These are phyloP conservation scores for Spodoptera littoralis DNA, from an alignment of 2,888 invertebrate species.

Conservation along the genomic window DNA sequence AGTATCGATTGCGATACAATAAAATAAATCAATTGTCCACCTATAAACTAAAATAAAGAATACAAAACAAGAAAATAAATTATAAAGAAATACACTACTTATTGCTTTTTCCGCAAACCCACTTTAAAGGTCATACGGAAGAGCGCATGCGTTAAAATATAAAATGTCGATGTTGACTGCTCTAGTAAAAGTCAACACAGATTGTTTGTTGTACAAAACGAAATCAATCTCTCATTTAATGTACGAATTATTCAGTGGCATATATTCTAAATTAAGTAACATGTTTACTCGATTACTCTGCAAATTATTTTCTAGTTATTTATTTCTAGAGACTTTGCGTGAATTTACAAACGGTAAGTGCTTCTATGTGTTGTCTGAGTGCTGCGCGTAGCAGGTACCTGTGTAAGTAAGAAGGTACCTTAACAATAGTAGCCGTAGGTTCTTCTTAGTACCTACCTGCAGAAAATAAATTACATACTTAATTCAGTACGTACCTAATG, in stretches of 20 bases:
- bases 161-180: slow-evolving; percentile 36
- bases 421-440: too few species aligned
- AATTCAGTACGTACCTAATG: too few species aligned
- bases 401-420: too few species aligned
- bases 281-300: slow-evolving; percentile 19
- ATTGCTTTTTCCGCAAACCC: neutral
- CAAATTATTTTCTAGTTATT: slow-evolving; percentile 20
- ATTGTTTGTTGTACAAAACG: slow-evolving; percentile 1
- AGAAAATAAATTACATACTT: too few species aligned
- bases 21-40: too few species aligned
- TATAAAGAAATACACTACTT: too few species aligned
- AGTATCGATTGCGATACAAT: too few species aligned
- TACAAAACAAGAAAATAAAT: too few species aligned
- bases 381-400: neutral
- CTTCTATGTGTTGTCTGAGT: slow-evolving; percentile 2
- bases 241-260: slow-evolving; percentile 6
- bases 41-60: too few species aligned
- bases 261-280: slow-evolving; percentile 15
- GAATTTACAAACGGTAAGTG: slow-evolving; percentile 33
- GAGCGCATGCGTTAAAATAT: slow-evolving; percentile 35
- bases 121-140: neutral
- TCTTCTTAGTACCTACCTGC: too few species aligned
- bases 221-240: slow-evolving; percentile 14
- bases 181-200: slow-evolving; percentile 6
- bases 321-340: slow-evolving; percentile 12